Conservation (phyloP, 2,797 vertebrate species). For the Sebastes kiyomatsui region DNA sequence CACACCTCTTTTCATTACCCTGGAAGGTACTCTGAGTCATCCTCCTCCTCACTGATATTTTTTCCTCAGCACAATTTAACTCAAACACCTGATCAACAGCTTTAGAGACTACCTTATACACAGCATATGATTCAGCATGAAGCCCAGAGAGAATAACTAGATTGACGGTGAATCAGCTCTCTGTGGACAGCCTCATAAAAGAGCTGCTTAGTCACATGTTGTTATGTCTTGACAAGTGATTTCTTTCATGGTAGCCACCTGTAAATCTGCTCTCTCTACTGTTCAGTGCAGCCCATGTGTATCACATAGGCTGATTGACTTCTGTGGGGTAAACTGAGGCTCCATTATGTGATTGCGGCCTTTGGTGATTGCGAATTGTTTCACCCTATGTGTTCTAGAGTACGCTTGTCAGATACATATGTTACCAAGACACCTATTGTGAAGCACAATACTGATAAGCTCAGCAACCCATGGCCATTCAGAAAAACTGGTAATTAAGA, state of each 20-base stretch:
- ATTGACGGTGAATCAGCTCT: conserved; percentile 20
- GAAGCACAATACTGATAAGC: neutral
- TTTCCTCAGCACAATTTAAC: conserved; percentile 50
- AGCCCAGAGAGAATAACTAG: conserved; percentile 22
- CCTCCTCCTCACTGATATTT: conserved; percentile 64
- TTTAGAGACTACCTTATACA: conserved; percentile 25
- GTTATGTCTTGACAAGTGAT: conserved; percentile 21
- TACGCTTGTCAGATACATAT: neutral
- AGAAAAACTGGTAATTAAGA: conserved; percentile 5
- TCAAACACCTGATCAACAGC: conserved; percentile 62
- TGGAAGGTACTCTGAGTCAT: conserved; percentile 69
- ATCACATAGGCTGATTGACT: conserved; percentile 7
- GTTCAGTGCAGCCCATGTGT: conserved; percentile 15
- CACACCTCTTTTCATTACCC: conserved; percentile 25
- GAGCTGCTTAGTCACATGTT: conserved; percentile 31
- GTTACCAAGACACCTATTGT: neutral
- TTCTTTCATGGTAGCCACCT: conserved; percentile 22
- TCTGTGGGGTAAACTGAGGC: neutral
- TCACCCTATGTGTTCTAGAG: neutral
- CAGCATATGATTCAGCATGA: conserved; percentile 54
- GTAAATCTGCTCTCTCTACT: conserved; percentile 13
- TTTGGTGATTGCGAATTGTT: conserved; percentile 23
- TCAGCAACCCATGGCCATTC: neutral
- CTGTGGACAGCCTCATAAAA: conserved; percentile 23
- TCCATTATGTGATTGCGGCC: conserved; percentile 17